Base-by-base conservation (phyloP, 2,113 vertebrate species). In the Nasalis larvatus region DNA sequence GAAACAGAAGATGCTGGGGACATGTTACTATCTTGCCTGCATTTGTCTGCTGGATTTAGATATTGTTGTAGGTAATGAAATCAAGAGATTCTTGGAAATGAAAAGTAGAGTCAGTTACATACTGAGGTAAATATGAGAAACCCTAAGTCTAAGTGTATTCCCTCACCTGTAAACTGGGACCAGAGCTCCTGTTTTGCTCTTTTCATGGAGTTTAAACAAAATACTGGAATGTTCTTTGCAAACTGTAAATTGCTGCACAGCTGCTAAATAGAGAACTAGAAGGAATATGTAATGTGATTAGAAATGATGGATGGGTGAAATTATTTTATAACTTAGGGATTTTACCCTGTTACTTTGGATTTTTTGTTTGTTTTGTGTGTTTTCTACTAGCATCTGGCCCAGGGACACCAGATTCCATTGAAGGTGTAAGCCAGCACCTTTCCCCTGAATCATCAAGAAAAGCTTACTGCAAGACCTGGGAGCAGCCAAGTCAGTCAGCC, bases 391-490 rank as follows among this genome's bases (percentile, higher is more conserved):
- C 99, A 76, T 99, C 99, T 0, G 99, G 99, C 68, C 99, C 99
- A 30, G 99, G 99, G 78, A 99, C 99, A 52, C 99, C 99, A 0
- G 99, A 99, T 97, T 99, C 99, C 0, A 98, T 99, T 11, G 99
- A 99, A 98, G 99, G 99, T 37, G 98, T 99, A 30, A 99, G 98
- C 96, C 99, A 99, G 92, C 99, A 99, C 80, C 99, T 99, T 95
- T 99, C 99, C 94, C 99, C 99, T 0, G 99, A 99, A 97, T 99
- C 99, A 7, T 99, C 99, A 35, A 99, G 99, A 13, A 99, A 99
- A 97, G 99, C 99, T 0, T 99, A 99, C 98, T 99, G 99, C 95
- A 99, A 99, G 97, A 99, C 99, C 0, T 99, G 99, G 99, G 99
- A 99, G 60, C 98, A 99, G 98, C 99, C 99, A 88, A 92, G 99